A percentile compares a stretch with the other conserved stretches of the same genome.
phyloP scores from a whole-genome alignment of 2,113 vertebrate species.

The Erythrocebus patas region DNA sequence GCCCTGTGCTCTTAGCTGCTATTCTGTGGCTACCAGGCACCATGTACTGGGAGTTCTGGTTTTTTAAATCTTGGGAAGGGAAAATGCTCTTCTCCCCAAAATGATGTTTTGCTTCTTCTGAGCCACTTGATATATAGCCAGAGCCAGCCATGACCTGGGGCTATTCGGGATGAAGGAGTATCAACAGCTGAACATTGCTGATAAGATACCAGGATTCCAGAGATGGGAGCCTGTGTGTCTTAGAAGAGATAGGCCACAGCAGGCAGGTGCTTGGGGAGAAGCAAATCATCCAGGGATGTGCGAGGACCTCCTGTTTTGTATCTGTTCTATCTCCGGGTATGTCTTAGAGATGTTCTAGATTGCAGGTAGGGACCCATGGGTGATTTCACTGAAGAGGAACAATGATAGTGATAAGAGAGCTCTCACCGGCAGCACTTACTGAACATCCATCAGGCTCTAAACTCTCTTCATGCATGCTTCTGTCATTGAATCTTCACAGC shows the following conservation, averaged over 20 bases:
- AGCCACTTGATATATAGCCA: neutral
- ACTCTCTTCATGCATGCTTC: neutral
- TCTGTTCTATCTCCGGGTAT: neutral
- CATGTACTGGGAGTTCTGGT: neutral
- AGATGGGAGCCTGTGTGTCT: neutral
- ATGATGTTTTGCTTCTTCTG: neutral
- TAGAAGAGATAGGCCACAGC: neutral
- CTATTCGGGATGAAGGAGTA: neutral
- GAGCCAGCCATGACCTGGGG: neutral
- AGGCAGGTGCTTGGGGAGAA: neutral
- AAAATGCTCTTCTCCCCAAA: neutral
- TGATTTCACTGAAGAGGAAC: neutral
- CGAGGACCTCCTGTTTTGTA: neutral
- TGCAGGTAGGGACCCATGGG: neutral
- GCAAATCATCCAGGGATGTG: neutral
- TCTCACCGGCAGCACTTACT: neutral
- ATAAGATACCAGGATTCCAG: neutral
- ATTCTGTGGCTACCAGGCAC: neutral
- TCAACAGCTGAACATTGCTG: neutral
- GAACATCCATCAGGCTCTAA: neutral
- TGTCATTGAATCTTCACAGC: neutral
- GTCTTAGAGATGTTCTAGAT: neutral
- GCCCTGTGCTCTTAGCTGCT: neutral
- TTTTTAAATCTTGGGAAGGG: neutral
- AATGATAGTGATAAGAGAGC: neutral